Evolutionary conservation across 2,888 invertebrate genomes (phyloP).

Genomic region (Pandemis heparana): DNA sequence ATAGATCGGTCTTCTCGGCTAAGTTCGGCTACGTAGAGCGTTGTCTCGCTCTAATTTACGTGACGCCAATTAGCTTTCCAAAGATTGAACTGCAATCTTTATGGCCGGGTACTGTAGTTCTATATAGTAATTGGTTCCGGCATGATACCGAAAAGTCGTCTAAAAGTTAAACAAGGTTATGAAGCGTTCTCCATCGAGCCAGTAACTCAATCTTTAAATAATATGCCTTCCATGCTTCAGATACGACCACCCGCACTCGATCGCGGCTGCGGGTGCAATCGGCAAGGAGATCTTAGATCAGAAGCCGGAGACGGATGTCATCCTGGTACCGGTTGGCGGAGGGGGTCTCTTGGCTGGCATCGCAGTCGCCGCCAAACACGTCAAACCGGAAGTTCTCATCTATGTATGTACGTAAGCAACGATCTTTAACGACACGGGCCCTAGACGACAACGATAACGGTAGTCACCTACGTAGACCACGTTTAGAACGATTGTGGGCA

Average conservation of each 20-base stretch:
- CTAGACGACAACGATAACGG: too few relatives aligned
- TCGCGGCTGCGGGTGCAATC: conserved; percentile 96
- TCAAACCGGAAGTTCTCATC: conserved; percentile 91
- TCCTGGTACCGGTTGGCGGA: conserved; percentile 95
- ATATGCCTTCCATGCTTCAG: conserved; percentile 69
- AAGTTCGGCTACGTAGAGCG: too few relatives aligned
- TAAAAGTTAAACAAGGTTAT: neutral
- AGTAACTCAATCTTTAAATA: neutral
- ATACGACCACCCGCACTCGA: conserved; percentile 96
- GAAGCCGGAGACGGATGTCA: conserved; percentile 92
- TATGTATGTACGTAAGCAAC: conserved; percentile 87
- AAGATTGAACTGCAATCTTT: too few relatives aligned
- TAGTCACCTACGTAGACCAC: too few relatives aligned
- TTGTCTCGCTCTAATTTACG: too few relatives aligned
- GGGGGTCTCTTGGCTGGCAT: conserved; percentile 95
- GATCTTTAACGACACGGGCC: too few relatives aligned
- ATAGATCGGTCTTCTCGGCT: too few relatives aligned
- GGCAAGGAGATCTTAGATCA: conserved; percentile 96
- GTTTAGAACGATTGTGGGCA: too few relatives aligned
- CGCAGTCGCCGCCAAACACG: conserved; percentile 92
- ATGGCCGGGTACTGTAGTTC: too few relatives aligned
- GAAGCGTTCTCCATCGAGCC: neutral
- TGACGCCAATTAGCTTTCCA: too few relatives aligned
- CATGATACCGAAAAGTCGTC: too few relatives aligned
- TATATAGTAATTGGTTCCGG: too few relatives aligned